These are phyloP conservation scores for Psittacula derbiana DNA, from an alignment of 2,797 vertebrate genomes.

Conservation along the genomic window DNA sequence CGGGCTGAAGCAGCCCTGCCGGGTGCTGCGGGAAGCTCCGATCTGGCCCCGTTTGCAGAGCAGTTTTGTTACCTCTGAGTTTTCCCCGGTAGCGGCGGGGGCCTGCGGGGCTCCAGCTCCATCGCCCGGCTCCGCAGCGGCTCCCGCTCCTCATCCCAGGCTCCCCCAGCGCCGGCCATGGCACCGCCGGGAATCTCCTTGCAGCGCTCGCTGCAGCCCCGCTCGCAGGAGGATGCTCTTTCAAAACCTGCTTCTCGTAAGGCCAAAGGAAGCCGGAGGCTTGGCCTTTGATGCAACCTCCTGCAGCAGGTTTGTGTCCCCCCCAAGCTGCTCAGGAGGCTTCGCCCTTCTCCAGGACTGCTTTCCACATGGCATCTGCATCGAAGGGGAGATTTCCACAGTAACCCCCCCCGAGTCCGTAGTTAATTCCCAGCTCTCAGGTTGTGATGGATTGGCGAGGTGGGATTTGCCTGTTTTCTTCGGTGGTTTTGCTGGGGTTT, in stretches of 20 bases:
- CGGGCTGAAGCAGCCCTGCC: not conserved
- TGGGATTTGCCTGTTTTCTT: not conserved
- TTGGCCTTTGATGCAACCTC: not conserved
- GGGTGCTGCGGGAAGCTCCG: not conserved
- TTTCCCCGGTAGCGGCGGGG: not conserved
- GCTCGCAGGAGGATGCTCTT: not conserved
- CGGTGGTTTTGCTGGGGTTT: not conserved
- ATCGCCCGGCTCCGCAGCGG: rapidly evolving
- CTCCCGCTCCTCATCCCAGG: not conserved
- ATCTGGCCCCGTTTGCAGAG: not conserved
- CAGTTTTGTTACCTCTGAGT: not conserved
- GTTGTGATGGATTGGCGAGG: rapidly evolving
- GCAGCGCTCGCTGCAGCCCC: not conserved
- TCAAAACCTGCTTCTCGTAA: not conserved
- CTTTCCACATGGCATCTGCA: not conserved
- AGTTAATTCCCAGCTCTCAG: not conserved
- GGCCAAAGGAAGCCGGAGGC: not conserved
- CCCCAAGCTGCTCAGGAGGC: not conserved
- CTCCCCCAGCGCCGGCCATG: not conserved
- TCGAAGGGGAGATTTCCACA: rapidly evolving
- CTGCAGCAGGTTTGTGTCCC: not conserved
- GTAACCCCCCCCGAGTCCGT: rapidly evolving
- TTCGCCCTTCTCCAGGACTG: rapidly evolving
- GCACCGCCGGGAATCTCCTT: rapidly evolving
- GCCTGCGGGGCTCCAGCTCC: not conserved